These are phyloP conservation scores for Mamestra brassicae DNA, from an alignment of 2,888 invertebrate genomes.

Conservation along the genomic window DNA sequence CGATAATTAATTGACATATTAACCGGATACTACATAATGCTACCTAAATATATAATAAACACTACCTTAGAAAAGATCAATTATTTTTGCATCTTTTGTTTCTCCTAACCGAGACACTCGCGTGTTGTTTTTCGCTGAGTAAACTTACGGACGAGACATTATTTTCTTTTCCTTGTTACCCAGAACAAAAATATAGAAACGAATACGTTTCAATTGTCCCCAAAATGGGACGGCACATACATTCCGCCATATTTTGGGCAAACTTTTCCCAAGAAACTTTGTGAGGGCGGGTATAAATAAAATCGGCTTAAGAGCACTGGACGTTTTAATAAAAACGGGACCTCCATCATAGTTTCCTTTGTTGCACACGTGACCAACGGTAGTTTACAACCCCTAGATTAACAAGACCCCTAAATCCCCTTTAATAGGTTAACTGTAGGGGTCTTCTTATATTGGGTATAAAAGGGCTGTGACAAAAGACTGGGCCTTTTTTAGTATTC, in stretches of 20 bases:
- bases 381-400: slow-evolving; percentile 72
- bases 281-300: slow-evolving; percentile 76
- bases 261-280: slow-evolving; percentile 65
- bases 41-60: background rate
- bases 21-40: too few species aligned
- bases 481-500: slow-evolving; percentile 71
- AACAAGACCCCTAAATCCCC: slow-evolving; percentile 62
- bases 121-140: slow-evolving; percentile 21
- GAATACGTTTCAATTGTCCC: slow-evolving; percentile 42
- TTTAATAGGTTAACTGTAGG: slow-evolving; percentile 47
- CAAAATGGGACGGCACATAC: slow-evolving; percentile 46
- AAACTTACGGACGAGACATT: slow-evolving; percentile 14
- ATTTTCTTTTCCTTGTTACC: slow-evolving; percentile 6
- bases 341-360: slow-evolving; percentile 83
- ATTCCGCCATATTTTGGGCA: slow-evolving; percentile 48
- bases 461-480: slow-evolving; percentile 72
- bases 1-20: too few species aligned
- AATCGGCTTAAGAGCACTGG: slow-evolving; percentile 75
- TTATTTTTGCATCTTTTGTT: background rate
- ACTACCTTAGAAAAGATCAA: background rate
- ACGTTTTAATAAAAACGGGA: slow-evolving; percentile 82
- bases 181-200: slow-evolving; percentile 33
- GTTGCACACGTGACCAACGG: slow-evolving; percentile 80
- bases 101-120: background rate
- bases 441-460: slow-evolving; percentile 62